phyloP scores from a whole-genome alignment of 2,888 invertebrate species.

The Arenicola marina region DNA sequence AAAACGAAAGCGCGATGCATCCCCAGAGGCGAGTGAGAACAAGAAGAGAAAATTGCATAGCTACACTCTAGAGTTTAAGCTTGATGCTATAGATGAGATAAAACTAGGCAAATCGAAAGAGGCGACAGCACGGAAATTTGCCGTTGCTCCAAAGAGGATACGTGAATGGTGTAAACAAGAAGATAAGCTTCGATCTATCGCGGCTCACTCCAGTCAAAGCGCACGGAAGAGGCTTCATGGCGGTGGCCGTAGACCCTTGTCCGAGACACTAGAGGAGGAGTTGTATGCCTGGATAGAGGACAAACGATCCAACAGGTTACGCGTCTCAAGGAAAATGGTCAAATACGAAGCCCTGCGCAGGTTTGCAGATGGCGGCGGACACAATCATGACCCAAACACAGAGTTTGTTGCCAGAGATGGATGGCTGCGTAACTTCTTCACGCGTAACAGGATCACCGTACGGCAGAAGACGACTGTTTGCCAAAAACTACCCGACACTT shows the following conservation, averaged over 20 bases:
- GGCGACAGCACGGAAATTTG: background rate
- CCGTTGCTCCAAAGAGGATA: background rate
- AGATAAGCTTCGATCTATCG: background rate
- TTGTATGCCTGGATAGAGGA: background rate
- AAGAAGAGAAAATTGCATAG: background rate
- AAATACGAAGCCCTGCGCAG: background rate
- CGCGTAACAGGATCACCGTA: slow-evolving; percentile 8
- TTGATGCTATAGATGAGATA: background rate
- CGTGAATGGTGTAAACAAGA: slow-evolving; percentile 5
- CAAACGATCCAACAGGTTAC: background rate
- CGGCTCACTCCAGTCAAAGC: too few relatives aligned
- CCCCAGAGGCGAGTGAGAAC: background rate
- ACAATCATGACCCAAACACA: too few relatives aligned
- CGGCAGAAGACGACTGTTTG: slow-evolving; percentile 8
- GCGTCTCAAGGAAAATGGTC: background rate
- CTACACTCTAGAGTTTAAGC: background rate
- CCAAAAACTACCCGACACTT: slow-evolving; percentile 5
- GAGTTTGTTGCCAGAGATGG: slow-evolving; percentile 14
- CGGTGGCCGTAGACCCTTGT: slow-evolving; percentile 1
- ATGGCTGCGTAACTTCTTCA: slow-evolving; percentile 12
- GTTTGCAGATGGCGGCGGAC: background rate
- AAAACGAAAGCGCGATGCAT: background rate
- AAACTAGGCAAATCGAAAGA: slow-evolving; percentile 1
- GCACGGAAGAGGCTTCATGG: background rate
- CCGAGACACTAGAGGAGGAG: background rate